A percentile compares a stretch with the other conserved stretches of the same genome.
Conservation (phyloP, 2,113 vertebrate species). For the Siphamia tubifer region DNA sequence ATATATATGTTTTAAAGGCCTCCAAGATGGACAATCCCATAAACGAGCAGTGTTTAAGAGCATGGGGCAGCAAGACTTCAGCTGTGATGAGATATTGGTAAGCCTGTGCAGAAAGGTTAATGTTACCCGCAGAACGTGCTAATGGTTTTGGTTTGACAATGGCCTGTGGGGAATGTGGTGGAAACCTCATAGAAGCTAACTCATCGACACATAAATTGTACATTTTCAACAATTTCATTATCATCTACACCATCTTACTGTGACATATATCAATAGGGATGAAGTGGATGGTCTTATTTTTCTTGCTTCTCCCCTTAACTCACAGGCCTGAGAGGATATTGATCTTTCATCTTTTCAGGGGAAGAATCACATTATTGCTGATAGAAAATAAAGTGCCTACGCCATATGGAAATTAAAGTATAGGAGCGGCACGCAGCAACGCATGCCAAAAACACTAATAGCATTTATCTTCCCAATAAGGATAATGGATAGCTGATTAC, state of each 20-base stretch:
- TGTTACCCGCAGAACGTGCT: slow-evolving; percentile 69
- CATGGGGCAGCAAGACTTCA: slow-evolving; percentile 35
- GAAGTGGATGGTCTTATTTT: slow-evolving; percentile 71
- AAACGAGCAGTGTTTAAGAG: slow-evolving; percentile 64
- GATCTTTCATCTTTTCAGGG: slow-evolving; percentile 75
- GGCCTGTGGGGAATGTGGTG: slow-evolving; percentile 69
- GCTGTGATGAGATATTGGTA: slow-evolving; percentile 76
- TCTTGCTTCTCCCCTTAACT: slow-evolving; percentile 63
- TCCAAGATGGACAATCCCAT: slow-evolving; percentile 54
- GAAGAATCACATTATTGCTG: slow-evolving; percentile 73
- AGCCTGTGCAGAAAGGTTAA: slow-evolving; percentile 78
- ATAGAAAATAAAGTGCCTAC: slow-evolving; percentile 61
- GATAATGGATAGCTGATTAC: slow-evolving; percentile 45
- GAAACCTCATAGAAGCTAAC: slow-evolving; percentile 64
- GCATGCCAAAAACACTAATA: slow-evolving; percentile 43
- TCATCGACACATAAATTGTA: slow-evolving; percentile 77
- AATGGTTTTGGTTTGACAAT: slow-evolving; percentile 78
- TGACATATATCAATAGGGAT: slow-evolving; percentile 72
- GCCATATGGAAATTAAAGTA: slow-evolving; percentile 66
- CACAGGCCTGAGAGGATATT: slow-evolving; percentile 72
- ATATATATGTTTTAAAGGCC: slow-evolving; percentile 73
- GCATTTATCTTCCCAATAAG: slow-evolving; percentile 49
- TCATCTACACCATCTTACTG: slow-evolving; percentile 63
- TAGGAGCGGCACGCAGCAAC: slow-evolving; percentile 16
- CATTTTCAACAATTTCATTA: slow-evolving; percentile 79